These are phyloP conservation scores for Discoglossus pictus DNA, from an alignment of 2,797 vertebrate genomes.

Conservation along the genomic window DNA sequence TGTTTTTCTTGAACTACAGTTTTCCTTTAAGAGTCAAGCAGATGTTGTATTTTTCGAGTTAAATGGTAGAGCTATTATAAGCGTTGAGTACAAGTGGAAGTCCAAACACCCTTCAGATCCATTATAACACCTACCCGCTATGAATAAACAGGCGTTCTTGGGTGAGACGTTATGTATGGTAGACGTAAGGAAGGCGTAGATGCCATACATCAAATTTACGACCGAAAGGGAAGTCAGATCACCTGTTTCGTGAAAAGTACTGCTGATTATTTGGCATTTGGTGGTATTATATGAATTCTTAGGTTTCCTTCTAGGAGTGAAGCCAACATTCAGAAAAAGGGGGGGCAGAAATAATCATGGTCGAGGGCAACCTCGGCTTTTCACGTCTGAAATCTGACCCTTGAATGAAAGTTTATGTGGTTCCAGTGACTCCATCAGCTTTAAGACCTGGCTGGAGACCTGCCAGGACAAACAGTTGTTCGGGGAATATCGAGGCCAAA, in stretches of 20 bases:
- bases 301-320: slow-evolving; percentile 26
- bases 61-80: too few species aligned
- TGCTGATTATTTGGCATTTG: slow-evolving; percentile 8
- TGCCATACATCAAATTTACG: slow-evolving; percentile 1
- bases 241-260: slow-evolving; percentile 20
- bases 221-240: slow-evolving; percentile 8
- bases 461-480: slow-evolving; percentile 32
- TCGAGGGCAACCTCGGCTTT: slow-evolving; percentile 3
- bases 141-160: not conserved
- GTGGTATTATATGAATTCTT: slow-evolving; percentile 16
- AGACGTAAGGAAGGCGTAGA: not conserved
- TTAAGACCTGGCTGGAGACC: slow-evolving; percentile 30
- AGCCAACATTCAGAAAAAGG: not conserved
- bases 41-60: too few species aligned
- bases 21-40: too few species aligned
- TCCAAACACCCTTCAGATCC: not conserved
- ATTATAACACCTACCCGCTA: not conserved
- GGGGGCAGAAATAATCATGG: not conserved
- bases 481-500: slow-evolving; percentile 13
- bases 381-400: slow-evolving; percentile 23
- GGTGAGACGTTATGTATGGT: not conserved
- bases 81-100: too few species aligned
- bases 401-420: slow-evolving; percentile 42
- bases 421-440: slow-evolving; percentile 31
- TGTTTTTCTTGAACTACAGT: too few species aligned